Evolutionary conservation across 1,140 invertebrate genomes (phyloP).

Genomic region (Nixonia krombeini): DNA sequence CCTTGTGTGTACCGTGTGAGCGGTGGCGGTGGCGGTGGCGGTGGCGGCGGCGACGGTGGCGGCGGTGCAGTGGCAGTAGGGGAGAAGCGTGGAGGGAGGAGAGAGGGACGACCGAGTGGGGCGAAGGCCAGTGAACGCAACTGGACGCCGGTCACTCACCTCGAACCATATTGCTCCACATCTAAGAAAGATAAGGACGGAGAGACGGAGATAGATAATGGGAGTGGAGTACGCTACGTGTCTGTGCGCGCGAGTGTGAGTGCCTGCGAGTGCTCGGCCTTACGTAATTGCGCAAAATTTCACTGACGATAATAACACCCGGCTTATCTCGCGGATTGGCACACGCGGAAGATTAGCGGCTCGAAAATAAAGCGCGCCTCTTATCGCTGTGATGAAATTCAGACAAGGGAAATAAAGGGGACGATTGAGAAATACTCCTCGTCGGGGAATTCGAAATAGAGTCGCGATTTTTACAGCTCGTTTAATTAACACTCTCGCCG

Average conservation of each 20-base stretch:
- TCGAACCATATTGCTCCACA: conserved; percentile 70
- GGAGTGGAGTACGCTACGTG: conserved; percentile 25
- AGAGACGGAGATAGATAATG: conserved; percentile 30
- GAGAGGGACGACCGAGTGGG: conserved; percentile 46
- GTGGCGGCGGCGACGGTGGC: conserved; percentile 32
- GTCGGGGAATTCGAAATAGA: too few species aligned
- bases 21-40: too few species aligned
- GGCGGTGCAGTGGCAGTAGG: conserved; percentile 1
- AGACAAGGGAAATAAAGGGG: too few species aligned
- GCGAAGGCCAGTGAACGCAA: conserved; percentile 65
- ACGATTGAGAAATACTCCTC: too few species aligned
- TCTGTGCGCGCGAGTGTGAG: background rate
- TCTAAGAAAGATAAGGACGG: conserved; percentile 61
- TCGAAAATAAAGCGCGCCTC: too few species aligned
- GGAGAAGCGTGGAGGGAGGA: background rate
- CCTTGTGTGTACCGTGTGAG: conserved; percentile 36
- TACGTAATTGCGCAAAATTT: conserved; percentile 50
- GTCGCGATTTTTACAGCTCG: too few species aligned
- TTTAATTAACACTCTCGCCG: too few species aligned
- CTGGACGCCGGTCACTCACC: conserved; percentile 71
- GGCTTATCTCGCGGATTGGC: background rate
- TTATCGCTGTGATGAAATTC: too few species aligned
- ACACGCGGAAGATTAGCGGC: background rate
- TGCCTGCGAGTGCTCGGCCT: too few species aligned
- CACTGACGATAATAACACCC: conserved; percentile 3